Conservation (phyloP, 2,888 invertebrate genomes). For the Neocrepidodera transversa region DNA sequence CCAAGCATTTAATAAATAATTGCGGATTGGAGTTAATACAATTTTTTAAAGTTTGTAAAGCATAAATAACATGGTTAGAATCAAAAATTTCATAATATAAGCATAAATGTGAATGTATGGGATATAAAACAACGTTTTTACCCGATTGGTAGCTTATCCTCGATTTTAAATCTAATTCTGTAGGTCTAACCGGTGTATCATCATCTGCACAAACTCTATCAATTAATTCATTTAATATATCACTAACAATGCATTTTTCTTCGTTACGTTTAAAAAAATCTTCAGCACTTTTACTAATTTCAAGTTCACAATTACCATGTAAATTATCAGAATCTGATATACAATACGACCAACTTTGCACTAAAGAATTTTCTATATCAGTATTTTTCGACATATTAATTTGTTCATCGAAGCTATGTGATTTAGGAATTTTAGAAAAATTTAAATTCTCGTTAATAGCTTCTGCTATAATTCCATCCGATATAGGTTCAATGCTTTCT, state of each 20-base stretch:
- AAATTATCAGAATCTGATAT: slow-evolving; percentile 61
- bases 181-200: slow-evolving; percentile 39
- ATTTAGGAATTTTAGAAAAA: slow-evolving; percentile 51
- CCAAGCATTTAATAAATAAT: slow-evolving; percentile 76
- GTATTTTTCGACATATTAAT: slow-evolving; percentile 52
- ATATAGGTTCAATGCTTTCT: slow-evolving; percentile 58
- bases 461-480: slow-evolving; percentile 54
- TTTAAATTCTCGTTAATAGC: slow-evolving; percentile 33
- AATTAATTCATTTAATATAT: slow-evolving; percentile 67
- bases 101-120: slow-evolving; percentile 83
- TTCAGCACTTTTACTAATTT: slow-evolving; percentile 70
- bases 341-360: slow-evolving; percentile 66
- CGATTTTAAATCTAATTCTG: slow-evolving; percentile 50
- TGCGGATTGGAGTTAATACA: slow-evolving; percentile 75
- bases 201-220: slow-evolving; percentile 61
- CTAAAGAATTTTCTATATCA: slow-evolving; percentile 61
- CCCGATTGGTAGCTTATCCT: slow-evolving; percentile 45
- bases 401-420: slow-evolving; percentile 59
- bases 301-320: slow-evolving; percentile 57
- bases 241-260: slow-evolving; percentile 62
- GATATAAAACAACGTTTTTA: slow-evolving; percentile 66
- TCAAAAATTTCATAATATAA: slow-evolving; percentile 83
- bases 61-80: slow-evolving; percentile 75
- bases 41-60: slow-evolving; percentile 75
- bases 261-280: slow-evolving; percentile 69